Conservation (phyloP, 1,140 invertebrate species). For the Scaptomyza montana region DNA sequence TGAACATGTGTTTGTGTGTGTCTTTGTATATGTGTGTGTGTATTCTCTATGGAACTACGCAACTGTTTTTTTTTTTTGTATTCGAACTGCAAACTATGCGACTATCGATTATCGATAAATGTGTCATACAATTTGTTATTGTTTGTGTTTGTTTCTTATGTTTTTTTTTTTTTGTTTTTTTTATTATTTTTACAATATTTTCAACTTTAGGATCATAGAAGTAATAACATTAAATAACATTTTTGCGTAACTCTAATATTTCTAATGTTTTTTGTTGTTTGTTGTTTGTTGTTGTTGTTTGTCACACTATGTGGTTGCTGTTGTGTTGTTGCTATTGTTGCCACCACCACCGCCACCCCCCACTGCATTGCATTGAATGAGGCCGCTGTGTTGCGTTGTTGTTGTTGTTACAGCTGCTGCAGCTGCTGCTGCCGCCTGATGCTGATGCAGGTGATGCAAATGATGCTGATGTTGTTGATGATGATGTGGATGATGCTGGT, state of each 20-base stretch:
- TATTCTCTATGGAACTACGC: constrained; percentile 32
- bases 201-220: constrained; percentile 83
- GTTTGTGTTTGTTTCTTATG: constrained; percentile 7
- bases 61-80: constrained; percentile 6
- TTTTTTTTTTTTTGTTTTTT: constrained; percentile 43
- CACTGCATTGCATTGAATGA: constrained; percentile 78
- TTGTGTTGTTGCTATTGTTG: constrained; percentile 41
- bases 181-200: constrained; percentile 82
- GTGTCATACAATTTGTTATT: constrained; percentile 21
- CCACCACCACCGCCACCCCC: constrained; percentile 33
- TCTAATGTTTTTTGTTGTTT: constrained; percentile 72
- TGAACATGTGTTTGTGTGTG: constrained; percentile 11
- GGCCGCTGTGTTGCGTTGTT: constrained; percentile 64
- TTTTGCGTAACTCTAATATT: constrained; percentile 81
- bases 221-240: constrained; percentile 82
- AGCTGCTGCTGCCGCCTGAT: constrained; percentile 37
- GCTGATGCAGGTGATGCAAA: constrained; percentile 30
- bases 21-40: constrained; percentile 6
- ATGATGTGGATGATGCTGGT: constrained; percentile 41
- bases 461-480: constrained; percentile 53
- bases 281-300: constrained; percentile 41
- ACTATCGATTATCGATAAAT: constrained; percentile 45
- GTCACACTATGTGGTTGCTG: constrained; percentile 57
- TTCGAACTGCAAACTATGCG: constrained; percentile 18
- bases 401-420: constrained; percentile 18